A percentile compares a stretch with the other conserved stretches of the same genome.
phyloP scores from a whole-genome alignment of 2,888 invertebrate species.

The Leptothorax acervorum region DNA sequence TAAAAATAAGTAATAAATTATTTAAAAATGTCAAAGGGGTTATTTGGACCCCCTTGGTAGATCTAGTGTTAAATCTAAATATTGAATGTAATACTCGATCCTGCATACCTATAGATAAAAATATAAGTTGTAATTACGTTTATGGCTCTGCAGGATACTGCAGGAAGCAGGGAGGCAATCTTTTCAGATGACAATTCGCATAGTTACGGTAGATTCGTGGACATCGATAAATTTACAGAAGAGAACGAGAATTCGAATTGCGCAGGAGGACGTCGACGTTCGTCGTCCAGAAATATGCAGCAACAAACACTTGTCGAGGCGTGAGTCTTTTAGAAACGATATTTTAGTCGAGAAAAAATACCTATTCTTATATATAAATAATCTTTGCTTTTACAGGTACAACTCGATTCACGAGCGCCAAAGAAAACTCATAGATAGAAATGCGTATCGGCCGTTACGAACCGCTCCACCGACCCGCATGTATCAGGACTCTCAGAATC shows the following conservation, averaged over 20 bases:
- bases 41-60: too few relatives aligned
- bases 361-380: neutral
- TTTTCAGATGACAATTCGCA: constrained; percentile 38
- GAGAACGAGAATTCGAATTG: constrained; percentile 55
- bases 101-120: neutral
- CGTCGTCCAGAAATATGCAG: constrained; percentile 43
- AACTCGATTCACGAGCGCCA: constrained; percentile 62
- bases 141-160: constrained; percentile 35
- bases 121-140: neutral
- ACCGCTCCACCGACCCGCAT: constrained; percentile 38
- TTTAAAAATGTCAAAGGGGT: too few relatives aligned
- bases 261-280: constrained; percentile 34
- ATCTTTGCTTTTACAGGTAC: constrained; percentile 60
- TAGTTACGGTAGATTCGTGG: constrained; percentile 52
- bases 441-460: constrained; percentile 52
- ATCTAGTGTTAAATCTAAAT: neutral
- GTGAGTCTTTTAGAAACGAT: constrained; percentile 53
- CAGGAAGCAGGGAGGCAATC: constrained; percentile 21
- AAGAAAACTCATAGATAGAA: constrained; percentile 58
- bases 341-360: neutral
- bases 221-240: constrained; percentile 40
- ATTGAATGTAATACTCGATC: neutral
- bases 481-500: constrained; percentile 50
- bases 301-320: constrained; percentile 65
- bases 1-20: too few relatives aligned